Base-by-base conservation (phyloP, 2,797 vertebrate genomes). In the Perodicticus potto region DNA sequence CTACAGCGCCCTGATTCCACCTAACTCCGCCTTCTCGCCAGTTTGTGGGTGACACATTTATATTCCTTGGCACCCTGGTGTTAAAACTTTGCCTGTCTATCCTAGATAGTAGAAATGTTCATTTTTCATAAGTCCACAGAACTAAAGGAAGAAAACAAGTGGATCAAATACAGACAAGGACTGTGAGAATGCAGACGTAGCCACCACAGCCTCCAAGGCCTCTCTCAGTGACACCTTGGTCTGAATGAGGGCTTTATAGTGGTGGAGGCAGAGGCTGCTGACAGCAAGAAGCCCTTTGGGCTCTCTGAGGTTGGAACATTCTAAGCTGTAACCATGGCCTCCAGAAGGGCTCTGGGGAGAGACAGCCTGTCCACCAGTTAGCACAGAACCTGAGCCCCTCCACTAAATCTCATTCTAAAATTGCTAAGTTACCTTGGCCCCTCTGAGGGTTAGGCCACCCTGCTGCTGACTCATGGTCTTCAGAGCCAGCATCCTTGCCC, bases 181-280 rank as follows among this genome's bases (percentile, higher is more conserved):
- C 57, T 27, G 37, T 11, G 11, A 3, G 7, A 16, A 34, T 80
- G 63, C 16, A 9, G 49, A 40, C 17, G 23, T 1, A 1, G 37
- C 85, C 34, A 1, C 37, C 45, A 1, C 0, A 0, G 22, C 27
- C 25, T 16, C 23, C 12, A 0, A 5, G 55, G 40, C 34, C 12
- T 7, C 25, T 32, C 7, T 29, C 7, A 17, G 78, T 3, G 25
- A 19, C 78, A 98, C 98, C 98, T 97, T 97, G 90, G 98, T 98
- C 97, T 98, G 98, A 89, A 98, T 98, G 94, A 98, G 80, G 74
- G 97, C 45, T 95, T 96, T 97, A 94, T 98, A 98, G 61, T 72
- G 95, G 27, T 89, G 97, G 37, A 96, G 81, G 69, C 0, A 88
- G 91, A 97, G 93, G 74, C 97, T 90, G 57, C 93, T 96, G 67